phyloP scores from a whole-genome alignment of 1,140 invertebrate species.

The Drosophila tristis region DNA sequence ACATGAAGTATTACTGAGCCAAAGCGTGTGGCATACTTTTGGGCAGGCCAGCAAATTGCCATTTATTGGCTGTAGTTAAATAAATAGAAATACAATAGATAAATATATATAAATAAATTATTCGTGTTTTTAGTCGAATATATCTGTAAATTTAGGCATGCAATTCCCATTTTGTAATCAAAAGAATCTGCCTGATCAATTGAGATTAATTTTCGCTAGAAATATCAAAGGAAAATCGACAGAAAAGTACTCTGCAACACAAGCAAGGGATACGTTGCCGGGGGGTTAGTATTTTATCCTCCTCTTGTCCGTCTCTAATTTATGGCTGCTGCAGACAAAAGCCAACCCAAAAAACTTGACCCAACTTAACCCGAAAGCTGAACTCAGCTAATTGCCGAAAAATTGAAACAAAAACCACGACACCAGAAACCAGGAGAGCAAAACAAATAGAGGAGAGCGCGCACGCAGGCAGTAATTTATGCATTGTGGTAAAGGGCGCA shows the following conservation, averaged over 20 bases:
- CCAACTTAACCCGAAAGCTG: slow-evolving; percentile 63
- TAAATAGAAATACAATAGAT: too few species aligned
- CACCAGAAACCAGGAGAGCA: neutral
- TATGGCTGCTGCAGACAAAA: slow-evolving; percentile 25
- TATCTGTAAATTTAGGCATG: too few species aligned
- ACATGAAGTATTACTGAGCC: neutral
- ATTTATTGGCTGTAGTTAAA: too few species aligned
- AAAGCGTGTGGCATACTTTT: slow-evolving; percentile 15
- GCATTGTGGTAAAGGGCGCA: slow-evolving; percentile 36
- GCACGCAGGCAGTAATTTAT: slow-evolving; percentile 44
- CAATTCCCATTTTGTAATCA: too few species aligned
- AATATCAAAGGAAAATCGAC: too few species aligned
- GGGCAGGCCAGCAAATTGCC: neutral
- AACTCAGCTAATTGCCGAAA: slow-evolving; percentile 67
- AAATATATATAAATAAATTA: too few species aligned
- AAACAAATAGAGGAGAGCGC: slow-evolving; percentile 31
- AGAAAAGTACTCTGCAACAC: too few species aligned
- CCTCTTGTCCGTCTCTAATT: slow-evolving; percentile 5
- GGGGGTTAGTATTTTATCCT: too few species aligned
- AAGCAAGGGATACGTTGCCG: too few species aligned
- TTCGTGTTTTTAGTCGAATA: too few species aligned
- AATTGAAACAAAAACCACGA: slow-evolving; percentile 46
- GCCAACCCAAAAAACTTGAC: slow-evolving; percentile 36
- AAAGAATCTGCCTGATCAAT: too few species aligned
- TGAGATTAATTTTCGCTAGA: too few species aligned